Percentiles rank a stretch among this genome's conserved stretches.
phyloP scores from a whole-genome alignment of 2,888 invertebrate genomes.

The Parnassius smintheus region DNA sequence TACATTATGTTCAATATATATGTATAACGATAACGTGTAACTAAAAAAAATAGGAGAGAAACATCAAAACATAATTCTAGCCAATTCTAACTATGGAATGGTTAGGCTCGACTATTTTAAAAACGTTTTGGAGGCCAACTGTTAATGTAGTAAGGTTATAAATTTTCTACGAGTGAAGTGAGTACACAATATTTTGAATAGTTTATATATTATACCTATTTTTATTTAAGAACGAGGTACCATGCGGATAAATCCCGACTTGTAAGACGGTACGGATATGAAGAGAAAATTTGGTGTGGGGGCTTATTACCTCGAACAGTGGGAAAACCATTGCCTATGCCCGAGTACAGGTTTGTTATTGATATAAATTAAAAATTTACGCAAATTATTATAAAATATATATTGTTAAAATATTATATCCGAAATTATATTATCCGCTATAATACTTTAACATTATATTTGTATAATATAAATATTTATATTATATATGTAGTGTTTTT shows the following conservation, averaged over 20 bases:
- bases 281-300: conserved; percentile 83
- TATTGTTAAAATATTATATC: too few species aligned
- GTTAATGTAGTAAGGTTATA: conserved; percentile 66
- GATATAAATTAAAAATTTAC: too few species aligned
- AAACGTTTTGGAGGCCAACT: conserved; percentile 62
- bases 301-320: conserved; percentile 87
- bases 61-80: neutral
- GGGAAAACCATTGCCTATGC: conserved; percentile 82
- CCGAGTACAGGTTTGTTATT: conserved; percentile 79
- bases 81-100: conserved; percentile 50
- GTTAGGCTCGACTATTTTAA: conserved; percentile 56
- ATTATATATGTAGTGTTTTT: too few species aligned
- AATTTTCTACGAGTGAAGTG: conserved; percentile 8
- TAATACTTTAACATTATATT: too few species aligned
- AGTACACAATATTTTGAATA: neutral
- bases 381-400: too few species aligned
- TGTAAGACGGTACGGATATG: conserved; percentile 86
- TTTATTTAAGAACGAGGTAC: conserved; percentile 72
- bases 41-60: too few species aligned
- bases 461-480: too few species aligned
- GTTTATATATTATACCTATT: conserved; percentile 10
- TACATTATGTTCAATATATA: too few species aligned
- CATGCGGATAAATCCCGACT: conserved; percentile 83
- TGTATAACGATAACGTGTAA: too few species aligned
- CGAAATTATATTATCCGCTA: too few species aligned